A percentile compares a stretch with the other conserved stretches of the same genome.
Evolutionary conservation across 2,797 vertebrate genomes (phyloP).

Genomic region (Pangasius larnaudii): DNA sequence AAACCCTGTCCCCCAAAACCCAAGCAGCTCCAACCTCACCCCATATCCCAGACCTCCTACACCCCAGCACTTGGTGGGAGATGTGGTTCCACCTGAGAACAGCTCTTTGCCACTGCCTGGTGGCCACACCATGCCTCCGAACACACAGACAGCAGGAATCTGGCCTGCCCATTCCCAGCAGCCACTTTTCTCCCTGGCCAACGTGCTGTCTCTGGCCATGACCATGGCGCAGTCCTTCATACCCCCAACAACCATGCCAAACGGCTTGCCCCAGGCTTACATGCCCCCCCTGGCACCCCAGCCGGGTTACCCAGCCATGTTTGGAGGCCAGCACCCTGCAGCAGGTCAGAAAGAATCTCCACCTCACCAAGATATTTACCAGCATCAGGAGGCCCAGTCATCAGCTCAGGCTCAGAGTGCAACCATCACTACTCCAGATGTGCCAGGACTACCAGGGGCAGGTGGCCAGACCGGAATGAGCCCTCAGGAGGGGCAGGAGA

Average conservation of each 20-base stretch:
- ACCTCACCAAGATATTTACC: conserved; percentile 42
- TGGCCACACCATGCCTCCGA: conserved; percentile 37
- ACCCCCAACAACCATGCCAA: conserved; percentile 62
- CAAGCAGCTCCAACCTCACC: conserved; percentile 54
- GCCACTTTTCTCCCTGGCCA: conserved; percentile 81
- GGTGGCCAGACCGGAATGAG: conserved; percentile 49
- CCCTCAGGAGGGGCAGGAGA: conserved; percentile 5
- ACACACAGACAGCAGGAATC: conserved; percentile 46
- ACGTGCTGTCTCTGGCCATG: conserved; percentile 89
- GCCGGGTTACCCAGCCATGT: conserved; percentile 57
- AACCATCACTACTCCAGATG: not conserved
- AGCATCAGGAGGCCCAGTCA: conserved; percentile 38
- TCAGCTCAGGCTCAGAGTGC: conserved; percentile 61
- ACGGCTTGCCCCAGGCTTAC: conserved; percentile 65
- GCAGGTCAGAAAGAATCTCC: conserved; percentile 22
- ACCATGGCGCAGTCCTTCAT: conserved; percentile 85
- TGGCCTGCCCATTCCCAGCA: conserved; percentile 60
- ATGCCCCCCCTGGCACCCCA: conserved; percentile 41
- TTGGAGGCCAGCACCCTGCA: conserved; percentile 25
- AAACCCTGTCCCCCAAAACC: conserved; percentile 41
- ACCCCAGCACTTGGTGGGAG: conserved; percentile 43
- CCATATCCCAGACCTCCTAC: conserved; percentile 36
- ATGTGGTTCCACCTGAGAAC: conserved; percentile 10
- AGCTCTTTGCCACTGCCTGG: conserved; percentile 46
- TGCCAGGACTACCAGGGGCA: not conserved